These are phyloP conservation scores for Pseudomyrmex flavicornis DNA, from an alignment of 1,140 invertebrate species.

Conservation along the genomic window DNA sequence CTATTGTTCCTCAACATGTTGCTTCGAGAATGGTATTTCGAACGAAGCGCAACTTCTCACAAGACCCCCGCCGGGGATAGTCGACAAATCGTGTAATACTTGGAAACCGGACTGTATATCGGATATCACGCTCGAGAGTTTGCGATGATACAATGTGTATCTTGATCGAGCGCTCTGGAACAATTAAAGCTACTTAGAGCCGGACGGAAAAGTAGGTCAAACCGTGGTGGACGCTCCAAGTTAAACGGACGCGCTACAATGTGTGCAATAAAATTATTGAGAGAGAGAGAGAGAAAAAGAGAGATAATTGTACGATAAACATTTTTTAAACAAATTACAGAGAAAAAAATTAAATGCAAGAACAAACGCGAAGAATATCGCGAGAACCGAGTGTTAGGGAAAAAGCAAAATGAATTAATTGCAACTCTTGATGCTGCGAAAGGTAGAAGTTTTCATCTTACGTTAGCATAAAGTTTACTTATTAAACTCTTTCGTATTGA, in stretches of 20 bases:
- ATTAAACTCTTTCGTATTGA: slow-evolving; percentile 4
- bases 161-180: slow-evolving; percentile 13
- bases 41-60: slow-evolving; percentile 30
- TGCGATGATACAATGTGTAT: slow-evolving; percentile 15
- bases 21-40: slow-evolving; percentile 44
- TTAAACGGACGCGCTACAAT: background rate
- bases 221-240: background rate
- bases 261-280: background rate
- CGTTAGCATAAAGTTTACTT: slow-evolving; percentile 11
- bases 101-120: slow-evolving; percentile 10
- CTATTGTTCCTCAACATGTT: slow-evolving; percentile 48
- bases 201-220: background rate
- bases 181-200: slow-evolving; percentile 22
- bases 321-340: background rate
- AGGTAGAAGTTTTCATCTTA: background rate
- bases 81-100: slow-evolving; percentile 49
- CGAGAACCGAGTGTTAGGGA: background rate
- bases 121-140: slow-evolving; percentile 14
- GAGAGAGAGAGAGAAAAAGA: too few relatives aligned
- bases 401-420: background rate
- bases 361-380: background rate
- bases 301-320: background rate
- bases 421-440: background rate
- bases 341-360: background rate
- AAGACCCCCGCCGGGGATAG: background rate